Percentiles rank a stretch among this genome's conserved stretches.
These are phyloP conservation scores for Congeria kusceri DNA, from an alignment of 2,888 invertebrate species.

Conservation along the genomic window DNA sequence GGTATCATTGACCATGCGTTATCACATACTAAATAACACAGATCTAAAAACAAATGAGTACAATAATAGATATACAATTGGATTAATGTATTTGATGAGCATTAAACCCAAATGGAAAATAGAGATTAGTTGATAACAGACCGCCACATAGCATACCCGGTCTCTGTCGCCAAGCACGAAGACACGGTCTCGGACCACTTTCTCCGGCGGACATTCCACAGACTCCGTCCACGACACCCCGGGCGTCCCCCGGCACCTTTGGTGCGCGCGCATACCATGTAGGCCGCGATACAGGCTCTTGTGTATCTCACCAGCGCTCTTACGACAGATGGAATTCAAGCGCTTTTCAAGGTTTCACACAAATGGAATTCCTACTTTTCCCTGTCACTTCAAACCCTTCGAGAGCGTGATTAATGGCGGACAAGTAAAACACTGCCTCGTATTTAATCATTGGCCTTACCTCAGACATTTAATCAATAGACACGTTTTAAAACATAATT, in stretches of 20 bases:
- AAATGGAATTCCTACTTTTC: constrained; percentile 4
- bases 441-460: no score
- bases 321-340: constrained; percentile 6
- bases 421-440: background rate
- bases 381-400: constrained; percentile 18
- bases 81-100: constrained; percentile 27
- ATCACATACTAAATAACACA: background rate
- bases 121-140: constrained; percentile 19
- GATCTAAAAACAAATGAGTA: constrained; percentile 5
- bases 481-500: no score
- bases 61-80: constrained; percentile 22
- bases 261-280: no score
- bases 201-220: constrained; percentile 2
- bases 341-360: background rate
- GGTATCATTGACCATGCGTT: no score
- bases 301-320: background rate
- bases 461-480: no score
- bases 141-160: constrained; percentile 12
- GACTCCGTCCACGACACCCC: no score
- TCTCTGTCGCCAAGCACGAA: constrained; percentile 10
- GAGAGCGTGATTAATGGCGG: background rate
- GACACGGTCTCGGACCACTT: constrained; percentile 23
- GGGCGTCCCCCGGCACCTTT: no score
- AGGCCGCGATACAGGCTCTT: no score
- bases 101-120: constrained; percentile 13